phyloP scores from a whole-genome alignment of 2,888 invertebrate genomes.

The Sipha maydis region DNA sequence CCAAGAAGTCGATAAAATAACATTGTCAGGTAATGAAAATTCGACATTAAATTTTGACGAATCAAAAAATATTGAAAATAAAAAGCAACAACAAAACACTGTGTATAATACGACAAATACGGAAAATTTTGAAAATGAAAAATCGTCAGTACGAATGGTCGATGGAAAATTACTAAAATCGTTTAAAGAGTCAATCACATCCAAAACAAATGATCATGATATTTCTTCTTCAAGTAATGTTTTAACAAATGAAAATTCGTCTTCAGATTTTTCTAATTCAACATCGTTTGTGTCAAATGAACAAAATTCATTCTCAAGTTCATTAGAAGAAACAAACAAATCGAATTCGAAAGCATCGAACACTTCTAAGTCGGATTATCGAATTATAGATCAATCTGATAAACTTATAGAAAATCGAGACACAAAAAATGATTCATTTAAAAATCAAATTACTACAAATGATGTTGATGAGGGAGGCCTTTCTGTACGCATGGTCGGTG shows the following conservation, averaged over 20 bases:
- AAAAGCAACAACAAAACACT: background rate
- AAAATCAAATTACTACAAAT: background rate
- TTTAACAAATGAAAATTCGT: background rate
- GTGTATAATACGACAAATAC: background rate
- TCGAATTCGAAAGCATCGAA: background rate
- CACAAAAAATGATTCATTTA: background rate
- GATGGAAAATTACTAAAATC: constrained; percentile 64
- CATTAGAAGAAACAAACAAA: background rate
- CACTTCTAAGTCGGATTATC: background rate
- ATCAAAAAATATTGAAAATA: background rate
- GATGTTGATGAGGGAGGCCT: constrained; percentile 23
- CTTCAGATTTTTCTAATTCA: background rate
- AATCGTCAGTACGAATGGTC: constrained; percentile 63
- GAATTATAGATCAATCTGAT: background rate
- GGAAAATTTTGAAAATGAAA: constrained; percentile 6
- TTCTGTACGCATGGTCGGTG: constrained; percentile 64
- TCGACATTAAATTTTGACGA: background rate
- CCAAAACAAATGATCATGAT: background rate
- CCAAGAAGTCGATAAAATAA: constrained; percentile 48
- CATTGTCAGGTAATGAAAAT: constrained; percentile 7
- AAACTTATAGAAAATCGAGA: background rate
- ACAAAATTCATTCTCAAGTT: background rate
- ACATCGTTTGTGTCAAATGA: constrained; percentile 1
- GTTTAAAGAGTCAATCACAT: background rate
- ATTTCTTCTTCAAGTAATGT: background rate